Evolutionary conservation across 2,888 invertebrate genomes (phyloP), one percentile per base, ranked within the genome.

Genomic region (Germaria angustata): DNA sequence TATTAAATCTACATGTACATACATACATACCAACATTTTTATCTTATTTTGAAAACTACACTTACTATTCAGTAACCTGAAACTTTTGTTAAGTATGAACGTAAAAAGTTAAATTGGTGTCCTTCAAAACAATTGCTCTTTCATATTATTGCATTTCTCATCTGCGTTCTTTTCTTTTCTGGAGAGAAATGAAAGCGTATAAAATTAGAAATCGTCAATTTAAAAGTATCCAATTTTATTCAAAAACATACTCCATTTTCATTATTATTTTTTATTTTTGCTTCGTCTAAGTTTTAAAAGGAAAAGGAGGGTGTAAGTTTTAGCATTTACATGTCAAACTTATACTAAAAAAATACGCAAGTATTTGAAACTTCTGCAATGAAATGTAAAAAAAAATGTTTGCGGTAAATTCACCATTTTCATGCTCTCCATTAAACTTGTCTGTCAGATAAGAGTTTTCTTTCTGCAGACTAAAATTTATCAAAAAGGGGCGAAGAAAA

Each of bases 391-490:
- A 44, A n/a, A 41, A 28, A 22, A 53, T 28, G 68, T 76, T 49
- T 76, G 69, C 44, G 61, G 53, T 76, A 71, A 75, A 73, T 71
- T 80, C 71, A 80, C 65, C 76, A 71, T 55, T 77, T 72, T 77
- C 66, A 61, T 72, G 55, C 81, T 68, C 77, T 72, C 72, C 81
- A 81, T 81, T 81, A 72, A 66, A 68, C 72, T 59, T 77, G 81
- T 81, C 81, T 81, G 77, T 77, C 81, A 81, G 81, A 81, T 81
- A 81, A 81, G 75, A 73, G 7, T 59, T 61, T 32, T 41, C 0
- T 44, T 6, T 6, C 39, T 17, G 15, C 44, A 69, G 61, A 46
- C 36, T 44, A 7, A 46, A 51, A 24, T 2, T 39, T 13, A 13
- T 3, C n/a, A 39, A 28, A 3, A 28, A 28, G 28, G 28, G 28